phyloP scores from a whole-genome alignment of 2,797 vertebrate species.

The Hapalemur alaotrensis region DNA sequence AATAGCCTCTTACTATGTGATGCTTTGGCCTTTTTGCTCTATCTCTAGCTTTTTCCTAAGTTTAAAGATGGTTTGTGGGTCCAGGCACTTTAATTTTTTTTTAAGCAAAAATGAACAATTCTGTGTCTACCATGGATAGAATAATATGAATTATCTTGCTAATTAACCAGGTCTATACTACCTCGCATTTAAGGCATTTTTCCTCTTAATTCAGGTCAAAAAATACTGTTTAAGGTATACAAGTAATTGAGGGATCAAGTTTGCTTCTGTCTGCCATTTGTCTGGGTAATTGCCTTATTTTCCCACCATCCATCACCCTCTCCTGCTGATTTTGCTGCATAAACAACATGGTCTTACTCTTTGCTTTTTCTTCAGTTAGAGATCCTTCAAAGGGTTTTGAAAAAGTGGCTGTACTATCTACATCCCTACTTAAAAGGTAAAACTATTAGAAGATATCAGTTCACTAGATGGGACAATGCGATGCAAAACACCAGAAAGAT shows the following conservation, averaged over 20 bases:
- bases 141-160: background rate
- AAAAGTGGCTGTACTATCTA: background rate
- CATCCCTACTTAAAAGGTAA: slow-evolving; percentile 74
- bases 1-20: background rate
- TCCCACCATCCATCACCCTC: background rate
- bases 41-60: background rate
- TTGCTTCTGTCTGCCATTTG: background rate
- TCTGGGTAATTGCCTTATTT: background rate
- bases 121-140: background rate
- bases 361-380: slow-evolving; percentile 18
- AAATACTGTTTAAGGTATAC: background rate
- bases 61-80: slow-evolving; percentile 10
- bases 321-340: slow-evolving; percentile 5
- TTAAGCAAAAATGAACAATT: slow-evolving; percentile 22
- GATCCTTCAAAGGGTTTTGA: background rate
- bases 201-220: background rate
- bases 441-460: slow-evolving; percentile 75
- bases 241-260: background rate
- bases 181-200: background rate
- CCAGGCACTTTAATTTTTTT: background rate
- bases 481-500: slow-evolving; percentile 83
- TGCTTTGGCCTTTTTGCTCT: background rate
- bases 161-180: background rate
- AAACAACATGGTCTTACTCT: background rate
- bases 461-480: slow-evolving; percentile 78